Evolutionary conservation across 2,113 vertebrate species (phyloP), one percentile per base, ranked within the genome.

Genomic region (Orientallactaga bullata): DNA sequence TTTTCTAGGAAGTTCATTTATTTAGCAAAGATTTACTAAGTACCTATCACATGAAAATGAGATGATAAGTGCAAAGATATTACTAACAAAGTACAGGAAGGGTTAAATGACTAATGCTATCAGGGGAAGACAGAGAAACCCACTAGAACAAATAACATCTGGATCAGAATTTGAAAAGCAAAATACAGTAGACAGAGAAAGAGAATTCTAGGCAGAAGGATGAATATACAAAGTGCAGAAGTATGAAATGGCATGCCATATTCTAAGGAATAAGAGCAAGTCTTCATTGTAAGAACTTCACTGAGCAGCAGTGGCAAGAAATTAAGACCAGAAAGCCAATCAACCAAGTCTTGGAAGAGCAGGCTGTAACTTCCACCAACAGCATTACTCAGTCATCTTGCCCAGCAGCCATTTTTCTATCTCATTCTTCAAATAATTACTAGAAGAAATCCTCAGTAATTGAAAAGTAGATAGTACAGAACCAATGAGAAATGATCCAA

Each of bases 1-100:
- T 8, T 77, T 39, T 90, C 58, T 85, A 78, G 37, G 80, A 89
- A 93, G 88, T 69, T 68, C 65, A 78, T 60, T 80, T 84, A 71
- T 28, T 76, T 79, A 69, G 77, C 60, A 79, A 86, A 93, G 37
- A 89, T 83, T 93, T 89, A 76, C 51, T 86, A 89, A 92, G 66
- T 47, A 37, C 26, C 47, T 20, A 74, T 71, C 21, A 69, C 32
- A 51, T 42, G 6, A 47, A 8, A 5, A 47, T 47, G 8, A 47
- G 42, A 6, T 7, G 42, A 91, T 37, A 65, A 58, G 6, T 60
- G 21, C 35, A 88, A 92, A 74, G 13, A 15, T 73, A 82, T 63
- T 23, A 87, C 66, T 88, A 80, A 80, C 55, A 10, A 87, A 71
- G 76, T 68, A 90, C 35, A 90, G 37, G 16, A 63, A 88, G 21